phyloP scores from a whole-genome alignment of 2,797 vertebrate genomes.

The Takifugu rubripes region DNA sequence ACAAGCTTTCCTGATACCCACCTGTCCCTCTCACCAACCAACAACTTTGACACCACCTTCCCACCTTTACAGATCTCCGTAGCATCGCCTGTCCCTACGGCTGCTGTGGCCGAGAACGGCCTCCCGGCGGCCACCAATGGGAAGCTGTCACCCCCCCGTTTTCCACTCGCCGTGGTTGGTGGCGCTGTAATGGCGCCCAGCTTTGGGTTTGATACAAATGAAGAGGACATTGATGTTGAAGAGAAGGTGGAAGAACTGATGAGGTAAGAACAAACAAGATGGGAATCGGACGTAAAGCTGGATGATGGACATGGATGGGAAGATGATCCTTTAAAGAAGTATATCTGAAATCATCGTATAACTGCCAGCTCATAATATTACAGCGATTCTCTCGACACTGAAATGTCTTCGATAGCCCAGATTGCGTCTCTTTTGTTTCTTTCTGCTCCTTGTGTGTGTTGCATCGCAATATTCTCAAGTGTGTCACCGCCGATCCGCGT shows the following conservation, averaged over 20 bases:
- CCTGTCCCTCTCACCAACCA: slow-evolving; percentile 85
- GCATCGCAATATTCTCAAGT: too few species aligned
- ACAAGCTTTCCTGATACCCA: slow-evolving; percentile 84
- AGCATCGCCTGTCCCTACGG: slow-evolving; percentile 62
- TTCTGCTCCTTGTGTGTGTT: too few species aligned
- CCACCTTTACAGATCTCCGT: slow-evolving; percentile 74
- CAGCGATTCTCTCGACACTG: background rate
- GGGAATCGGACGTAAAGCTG: too few species aligned
- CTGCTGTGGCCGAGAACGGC: slow-evolving; percentile 83
- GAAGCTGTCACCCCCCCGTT: slow-evolving; percentile 91
- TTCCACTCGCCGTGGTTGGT: slow-evolving; percentile 81
- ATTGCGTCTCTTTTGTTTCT: too few species aligned
- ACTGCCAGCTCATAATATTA: too few species aligned
- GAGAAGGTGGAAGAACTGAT: slow-evolving; percentile 97
- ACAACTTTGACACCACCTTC: slow-evolving; percentile 86
- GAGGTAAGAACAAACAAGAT: slow-evolving; percentile 75
- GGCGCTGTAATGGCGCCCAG: slow-evolving; percentile 55
- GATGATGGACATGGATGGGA: too few species aligned
- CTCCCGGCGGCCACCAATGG: slow-evolving; percentile 83
- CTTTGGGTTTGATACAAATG: slow-evolving; percentile 88
- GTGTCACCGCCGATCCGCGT: too few species aligned
- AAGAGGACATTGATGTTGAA: slow-evolving; percentile 95
- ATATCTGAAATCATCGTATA: too few species aligned
- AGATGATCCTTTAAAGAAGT: too few species aligned
- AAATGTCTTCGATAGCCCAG: too few species aligned